Percentiles rank a stretch among this genome's conserved stretches.
These are phyloP conservation scores for Atta texana DNA, from an alignment of 1,140 invertebrate species.

Conservation along the genomic window DNA sequence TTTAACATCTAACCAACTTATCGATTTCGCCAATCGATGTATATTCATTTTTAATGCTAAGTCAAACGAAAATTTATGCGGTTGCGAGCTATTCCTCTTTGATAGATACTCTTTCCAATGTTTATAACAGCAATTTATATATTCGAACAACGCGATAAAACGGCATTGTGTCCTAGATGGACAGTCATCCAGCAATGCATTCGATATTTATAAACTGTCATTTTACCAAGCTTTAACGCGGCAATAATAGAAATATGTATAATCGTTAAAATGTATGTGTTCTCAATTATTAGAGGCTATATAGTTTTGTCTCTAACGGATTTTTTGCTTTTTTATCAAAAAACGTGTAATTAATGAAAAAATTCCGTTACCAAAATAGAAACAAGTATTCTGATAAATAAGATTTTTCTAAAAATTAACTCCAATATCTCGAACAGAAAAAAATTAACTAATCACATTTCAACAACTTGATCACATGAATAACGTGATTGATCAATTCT, in stretches of 20 bases:
- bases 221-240: slow-evolving; percentile 35
- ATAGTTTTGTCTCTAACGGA: slow-evolving; percentile 39
- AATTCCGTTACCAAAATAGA: background rate
- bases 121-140: slow-evolving; percentile 41
- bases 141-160: slow-evolving; percentile 13
- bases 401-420: too few species aligned
- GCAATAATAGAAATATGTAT: slow-evolving; percentile 28
- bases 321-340: slow-evolving; percentile 25
- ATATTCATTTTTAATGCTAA: slow-evolving; percentile 47
- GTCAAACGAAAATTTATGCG: slow-evolving; percentile 50
- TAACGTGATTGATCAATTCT: too few species aligned
- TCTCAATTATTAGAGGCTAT: slow-evolving; percentile 53
- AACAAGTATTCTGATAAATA: background rate
- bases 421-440: too few species aligned
- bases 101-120: slow-evolving; percentile 36
- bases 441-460: too few species aligned
- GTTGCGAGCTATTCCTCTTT: slow-evolving; percentile 28
- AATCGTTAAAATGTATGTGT: slow-evolving; percentile 46
- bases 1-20: slow-evolving; percentile 30
- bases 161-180: background rate
- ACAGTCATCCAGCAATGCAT: background rate
- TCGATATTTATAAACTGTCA: slow-evolving; percentile 41
- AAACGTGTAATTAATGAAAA: background rate
- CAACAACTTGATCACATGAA: too few species aligned
- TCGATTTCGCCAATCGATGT: slow-evolving; percentile 34